Evolutionary conservation across 2,888 invertebrate species (phyloP), one percentile per base, ranked within the genome.

Genomic region (Limnephilus lunatus): DNA sequence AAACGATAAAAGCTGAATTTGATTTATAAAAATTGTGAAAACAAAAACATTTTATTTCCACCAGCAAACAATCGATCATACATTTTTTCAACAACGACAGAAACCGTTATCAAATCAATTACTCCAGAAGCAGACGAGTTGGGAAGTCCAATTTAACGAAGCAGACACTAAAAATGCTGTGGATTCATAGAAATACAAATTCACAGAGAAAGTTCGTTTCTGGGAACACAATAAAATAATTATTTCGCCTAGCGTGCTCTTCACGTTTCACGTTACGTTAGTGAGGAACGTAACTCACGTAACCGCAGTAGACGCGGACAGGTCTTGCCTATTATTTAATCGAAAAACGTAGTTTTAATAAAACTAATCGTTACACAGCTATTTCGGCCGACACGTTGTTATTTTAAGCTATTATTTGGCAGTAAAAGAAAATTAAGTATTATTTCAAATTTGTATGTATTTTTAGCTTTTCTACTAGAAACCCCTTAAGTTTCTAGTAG

Each of bases 241-340:
- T 25, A 68, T 68, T 68, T 85, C 32, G 39, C 30, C 39, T 53
- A 48, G 86, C 86, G 53, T 86, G 86, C 53, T 31, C 9, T 39
- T 80, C 88, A 80, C 39, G 88, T 80, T 80, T 19, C 35, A 80
- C 88, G 88, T 80, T 80, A 15, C 35, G 35, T 89, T 86, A 53
- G 48, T 80, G 88, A 80, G 80, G 68, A 81, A 39, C 88, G 81
- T 30, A 89, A 81, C 81, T 68, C 85, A 85, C 85, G 39, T 39
- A 85, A 19, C 39, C 88, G 39, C 12, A 39, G 39, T 86, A 44
- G 44, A 44, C 44, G 86, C 48, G 31, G 80, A 89, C 68, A 88
- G 80, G 88, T 80, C 80, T 81, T 25, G 53, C 19, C 35, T 87
- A 87, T 80, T 89, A 89, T 89, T 89, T 89, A 35, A 89, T 89